These are phyloP conservation scores for Ptycholaimellus sp. DNA, from an alignment of 2,888 invertebrate species.

Conservation along the genomic window DNA sequence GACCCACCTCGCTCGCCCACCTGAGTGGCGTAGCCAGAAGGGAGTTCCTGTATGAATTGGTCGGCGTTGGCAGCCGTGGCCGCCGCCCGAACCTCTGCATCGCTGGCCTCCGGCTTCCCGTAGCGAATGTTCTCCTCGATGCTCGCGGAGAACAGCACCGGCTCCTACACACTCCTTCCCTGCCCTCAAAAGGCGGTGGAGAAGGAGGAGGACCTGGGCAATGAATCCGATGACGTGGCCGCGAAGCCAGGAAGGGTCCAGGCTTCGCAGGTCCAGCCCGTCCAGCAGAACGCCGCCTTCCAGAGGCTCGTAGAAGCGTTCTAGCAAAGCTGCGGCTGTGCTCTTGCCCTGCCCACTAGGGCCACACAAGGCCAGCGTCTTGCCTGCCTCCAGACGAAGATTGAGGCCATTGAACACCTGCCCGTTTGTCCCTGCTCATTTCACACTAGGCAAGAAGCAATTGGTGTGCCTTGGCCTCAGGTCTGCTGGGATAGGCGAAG, in stretches of 20 bases:
- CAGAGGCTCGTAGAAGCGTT: constrained; percentile 61
- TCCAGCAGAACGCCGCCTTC: constrained; percentile 50
- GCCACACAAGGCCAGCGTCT: constrained; percentile 67
- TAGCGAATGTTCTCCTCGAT: constrained; percentile 81
- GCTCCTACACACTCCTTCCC: constrained; percentile 38
- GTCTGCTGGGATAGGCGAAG: constrained; percentile 57
- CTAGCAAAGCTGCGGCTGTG: constrained; percentile 61
- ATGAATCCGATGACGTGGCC: constrained; percentile 60
- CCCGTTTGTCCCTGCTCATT: too few relatives aligned
- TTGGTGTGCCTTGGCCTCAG: too few relatives aligned
- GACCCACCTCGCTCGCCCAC: constrained; percentile 54
- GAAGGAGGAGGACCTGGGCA: constrained; percentile 38
- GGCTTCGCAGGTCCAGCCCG: constrained; percentile 41
- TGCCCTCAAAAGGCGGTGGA: constrained; percentile 3
- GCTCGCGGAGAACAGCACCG: constrained; percentile 66
- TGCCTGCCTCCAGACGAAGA: constrained; percentile 52
- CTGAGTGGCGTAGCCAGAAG: constrained; percentile 43
- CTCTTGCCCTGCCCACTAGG: constrained; percentile 77
- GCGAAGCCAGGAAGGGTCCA: constrained; percentile 62
- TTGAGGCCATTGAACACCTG: constrained; percentile 51
- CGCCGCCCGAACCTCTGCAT: constrained; percentile 41
- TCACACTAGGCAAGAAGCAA: too few relatives aligned
- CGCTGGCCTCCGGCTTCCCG: constrained; percentile 38
- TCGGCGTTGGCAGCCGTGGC: constrained; percentile 69
- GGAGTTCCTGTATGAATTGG: constrained; percentile 58